Base-by-base conservation (phyloP, 2,113 vertebrate species). In the Podiceps cristatus region DNA sequence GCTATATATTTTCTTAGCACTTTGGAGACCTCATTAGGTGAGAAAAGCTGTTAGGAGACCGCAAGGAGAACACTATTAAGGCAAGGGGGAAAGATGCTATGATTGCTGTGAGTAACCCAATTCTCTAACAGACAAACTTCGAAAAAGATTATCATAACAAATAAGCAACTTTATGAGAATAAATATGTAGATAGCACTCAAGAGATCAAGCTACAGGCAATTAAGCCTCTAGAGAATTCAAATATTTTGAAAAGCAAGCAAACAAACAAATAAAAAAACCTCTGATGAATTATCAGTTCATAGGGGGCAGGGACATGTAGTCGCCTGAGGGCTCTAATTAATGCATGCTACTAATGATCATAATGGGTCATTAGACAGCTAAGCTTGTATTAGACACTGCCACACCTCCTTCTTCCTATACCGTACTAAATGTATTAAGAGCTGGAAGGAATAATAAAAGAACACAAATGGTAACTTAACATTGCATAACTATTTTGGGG, bases 1-100 rank as follows among this genome's bases (percentile, higher is more conserved):
- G 42, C 71, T 79, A 63, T 19, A 5, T 76, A 88, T 94, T 90
- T 93, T 82, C 67, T 88, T 67, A 89, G 72, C 55, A 63, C 87
- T 95, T 95, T 82, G 53, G 74, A 94, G 84, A 89, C 49, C 69
- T 96, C 84, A 94, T 89, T 95, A 95, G 64, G 60, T 81, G 44
- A 89, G 64, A 96, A 91, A 93, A 93, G 35, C 82, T 90, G 81
- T 93, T 89, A 90, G 73, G 14, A 88, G n/a, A 77, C 31, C 67
- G 40, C 79, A 89, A 86, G 64, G 16, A 89, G 62, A 75, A 85
- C 77, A 87, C 52, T 62, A 78, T 64, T 78, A 91, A 79, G 53
- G 69, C 53, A 87, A 87, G 56, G 27, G 33, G 75, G 50, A 74
- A 63, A 91, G 64, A 29, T 89, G 44, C 52, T 95, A 5, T 50